Percentiles rank a stretch among this genome's conserved stretches.
phyloP scores from a whole-genome alignment of 1,140 invertebrate species.

The Ceratosolen solmsi region DNA sequence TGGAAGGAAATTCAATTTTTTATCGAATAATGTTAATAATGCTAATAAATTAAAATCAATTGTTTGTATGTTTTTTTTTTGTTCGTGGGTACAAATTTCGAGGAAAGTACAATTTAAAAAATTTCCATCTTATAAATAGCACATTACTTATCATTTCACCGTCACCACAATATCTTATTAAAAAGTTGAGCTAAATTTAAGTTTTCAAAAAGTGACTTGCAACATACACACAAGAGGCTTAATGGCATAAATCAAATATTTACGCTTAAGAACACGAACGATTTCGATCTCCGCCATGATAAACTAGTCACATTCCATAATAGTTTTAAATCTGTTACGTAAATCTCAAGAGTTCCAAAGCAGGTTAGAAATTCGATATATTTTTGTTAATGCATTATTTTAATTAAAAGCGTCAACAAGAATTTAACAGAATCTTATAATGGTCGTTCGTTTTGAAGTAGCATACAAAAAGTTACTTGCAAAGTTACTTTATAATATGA shows the following conservation, averaged over 20 bases:
- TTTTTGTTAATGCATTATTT: conserved; percentile 28
- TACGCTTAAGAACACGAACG: conserved; percentile 37
- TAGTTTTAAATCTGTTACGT: conserved; percentile 33
- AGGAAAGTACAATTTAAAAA: conserved; percentile 10
- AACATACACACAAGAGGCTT: conserved; percentile 12
- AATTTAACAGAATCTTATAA: background rate
- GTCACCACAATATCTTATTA: background rate
- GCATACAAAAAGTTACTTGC: conserved; percentile 17
- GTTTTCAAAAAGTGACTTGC: background rate
- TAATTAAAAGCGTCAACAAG: background rate
- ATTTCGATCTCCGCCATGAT: conserved; percentile 34
- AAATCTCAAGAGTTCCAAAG: conserved; percentile 13
- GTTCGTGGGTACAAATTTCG: background rate
- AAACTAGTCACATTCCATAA: conserved; percentile 45
- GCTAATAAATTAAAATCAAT: background rate
- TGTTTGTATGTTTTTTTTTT: too few species aligned
- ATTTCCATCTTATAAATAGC: background rate
- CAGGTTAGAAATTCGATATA: conserved; percentile 22
- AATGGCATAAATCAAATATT: conserved; percentile 40
- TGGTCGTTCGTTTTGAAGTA: conserved; percentile 4
- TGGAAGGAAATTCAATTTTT: background rate
- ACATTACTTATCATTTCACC: background rate
- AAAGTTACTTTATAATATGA: conserved; percentile 31
- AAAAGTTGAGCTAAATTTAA: too few species aligned
- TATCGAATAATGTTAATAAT: background rate